Evolutionary conservation across 2,888 invertebrate species (phyloP), one percentile per base, ranked within the genome.

Genomic region (Cephus nigrinus): DNA sequence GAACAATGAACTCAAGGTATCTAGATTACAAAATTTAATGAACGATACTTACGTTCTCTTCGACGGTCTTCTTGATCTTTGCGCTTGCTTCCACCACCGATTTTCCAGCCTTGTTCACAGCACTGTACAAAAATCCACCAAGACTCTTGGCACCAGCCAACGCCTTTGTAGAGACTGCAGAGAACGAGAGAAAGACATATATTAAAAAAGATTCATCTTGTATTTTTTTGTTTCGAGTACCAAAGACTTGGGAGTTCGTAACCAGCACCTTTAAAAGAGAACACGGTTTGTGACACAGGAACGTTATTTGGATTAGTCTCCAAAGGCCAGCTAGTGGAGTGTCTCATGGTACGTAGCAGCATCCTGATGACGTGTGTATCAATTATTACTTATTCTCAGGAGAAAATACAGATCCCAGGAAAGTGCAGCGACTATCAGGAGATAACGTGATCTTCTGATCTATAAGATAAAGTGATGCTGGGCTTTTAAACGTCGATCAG

Each of bases 91-190:
- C 97, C 92, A 96, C 96, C 83, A 97, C 97, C 85, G 96, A 96
- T 89, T 97, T 97, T 68, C 98, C 97, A 79, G 98, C 98, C 93
- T 98, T 98, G 93, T 98, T 98, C 86, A 98, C 98, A 84, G 98
- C 97, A 82, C 97, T 97, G 93, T 97, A 98, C 85, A 98, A 94
- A 93, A 98, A 98, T 92, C 95, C 97, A 84, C 98, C 98, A 89
- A 98, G 95, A 76, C 96, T 96, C 93, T 98, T 98, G 85, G 97
- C 97, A 75, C 97, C 96, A 76, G 96, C 96, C 85, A 97, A 94
- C 79, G 97, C 97, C 93, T 97, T 97, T 87, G 96, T 97, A 86
- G 97, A 97, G 92, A 97, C 97, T 96, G 92, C 78, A 87, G 86
- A 81, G 77, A 78, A 80, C 78, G 79, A 69, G 75, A 75, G 73